phyloP scores from a whole-genome alignment of 2,888 invertebrate genomes.

The Malthinus seriepunctatus region DNA sequence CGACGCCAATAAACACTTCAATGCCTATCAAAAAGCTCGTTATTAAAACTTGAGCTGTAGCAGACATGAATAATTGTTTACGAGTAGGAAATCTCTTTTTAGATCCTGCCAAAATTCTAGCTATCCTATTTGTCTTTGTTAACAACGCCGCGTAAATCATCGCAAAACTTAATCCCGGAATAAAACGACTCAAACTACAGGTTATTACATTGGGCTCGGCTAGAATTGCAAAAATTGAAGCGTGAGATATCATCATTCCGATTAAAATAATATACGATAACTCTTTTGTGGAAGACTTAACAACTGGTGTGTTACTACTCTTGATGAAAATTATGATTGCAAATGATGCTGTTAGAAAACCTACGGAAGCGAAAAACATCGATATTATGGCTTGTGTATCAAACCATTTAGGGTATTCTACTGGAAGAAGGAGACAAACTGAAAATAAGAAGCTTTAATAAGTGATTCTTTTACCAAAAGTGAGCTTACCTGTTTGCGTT shows the following conservation, averaged over 20 bases:
- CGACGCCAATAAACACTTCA: slow-evolving; percentile 67
- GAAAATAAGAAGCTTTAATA: slow-evolving; percentile 32
- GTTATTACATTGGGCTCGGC: slow-evolving; percentile 61
- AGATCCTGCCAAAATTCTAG: slow-evolving; percentile 72
- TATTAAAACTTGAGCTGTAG: slow-evolving; percentile 63
- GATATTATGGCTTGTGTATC: slow-evolving; percentile 67
- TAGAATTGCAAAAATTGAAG: slow-evolving; percentile 67
- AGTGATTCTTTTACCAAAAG: not conserved
- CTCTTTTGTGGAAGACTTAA: slow-evolving; percentile 69
- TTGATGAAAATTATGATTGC: slow-evolving; percentile 66
- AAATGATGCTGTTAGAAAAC: slow-evolving; percentile 65
- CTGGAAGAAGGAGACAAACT: slow-evolving; percentile 63
- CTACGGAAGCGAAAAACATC: slow-evolving; percentile 62
- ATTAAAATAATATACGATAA: slow-evolving; percentile 72
- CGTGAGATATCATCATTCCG: slow-evolving; percentile 62
- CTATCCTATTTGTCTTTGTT: slow-evolving; percentile 79
- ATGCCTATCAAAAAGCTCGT: slow-evolving; percentile 66
- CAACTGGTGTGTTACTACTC: slow-evolving; percentile 76
- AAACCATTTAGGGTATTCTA: slow-evolving; percentile 65
- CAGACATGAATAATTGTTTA: slow-evolving; percentile 68
- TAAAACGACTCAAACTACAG: slow-evolving; percentile 61
- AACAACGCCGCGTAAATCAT: slow-evolving; percentile 75
- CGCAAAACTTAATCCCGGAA: slow-evolving; percentile 65
- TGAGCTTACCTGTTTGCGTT: slow-evolving; percentile 61
- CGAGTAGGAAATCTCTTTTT: slow-evolving; percentile 72